Conservation (phyloP, 1,140 invertebrate species). For the Episyrphus balteatus region DNA sequence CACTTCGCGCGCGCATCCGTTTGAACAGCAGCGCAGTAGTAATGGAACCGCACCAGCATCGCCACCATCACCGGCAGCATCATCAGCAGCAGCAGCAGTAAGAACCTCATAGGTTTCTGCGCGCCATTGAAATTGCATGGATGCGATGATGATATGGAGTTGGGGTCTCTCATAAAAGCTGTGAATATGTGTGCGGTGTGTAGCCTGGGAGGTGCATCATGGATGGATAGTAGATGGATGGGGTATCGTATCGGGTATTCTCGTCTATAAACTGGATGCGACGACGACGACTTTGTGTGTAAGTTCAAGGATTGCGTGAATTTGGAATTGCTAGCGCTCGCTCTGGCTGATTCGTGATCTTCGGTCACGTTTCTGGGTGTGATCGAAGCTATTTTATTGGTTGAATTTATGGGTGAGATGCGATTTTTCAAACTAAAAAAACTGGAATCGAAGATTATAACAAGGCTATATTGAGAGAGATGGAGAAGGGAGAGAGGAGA, state of each 20-base stretch:
- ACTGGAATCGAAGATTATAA: not conserved
- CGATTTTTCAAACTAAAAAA: slow-evolving; percentile 1
- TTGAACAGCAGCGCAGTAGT: too few species aligned
- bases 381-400: slow-evolving; percentile 16
- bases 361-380: slow-evolving; percentile 15
- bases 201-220: not conserved
- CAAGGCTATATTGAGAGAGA: not conserved
- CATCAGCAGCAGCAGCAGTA: too few species aligned
- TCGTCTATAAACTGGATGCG: not conserved
- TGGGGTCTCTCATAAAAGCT: slow-evolving; percentile 31
- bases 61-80: not conserved
- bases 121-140: slow-evolving; percentile 1
- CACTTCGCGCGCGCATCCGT: too few species aligned
- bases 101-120: not conserved
- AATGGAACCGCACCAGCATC: not conserved
- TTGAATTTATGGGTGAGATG: slow-evolving; percentile 10
- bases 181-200: slow-evolving; percentile 10
- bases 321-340: not conserved
- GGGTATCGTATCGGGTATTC: too few species aligned
- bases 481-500: not conserved
- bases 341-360: slow-evolving; percentile 10
- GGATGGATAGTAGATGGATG: too few species aligned
- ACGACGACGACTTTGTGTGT: not conserved
- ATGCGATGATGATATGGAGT: slow-evolving; percentile 33
- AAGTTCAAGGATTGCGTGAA: not conserved